Base-by-base conservation (phyloP, 2,113 vertebrate genomes). In the Scomber colias region DNA sequence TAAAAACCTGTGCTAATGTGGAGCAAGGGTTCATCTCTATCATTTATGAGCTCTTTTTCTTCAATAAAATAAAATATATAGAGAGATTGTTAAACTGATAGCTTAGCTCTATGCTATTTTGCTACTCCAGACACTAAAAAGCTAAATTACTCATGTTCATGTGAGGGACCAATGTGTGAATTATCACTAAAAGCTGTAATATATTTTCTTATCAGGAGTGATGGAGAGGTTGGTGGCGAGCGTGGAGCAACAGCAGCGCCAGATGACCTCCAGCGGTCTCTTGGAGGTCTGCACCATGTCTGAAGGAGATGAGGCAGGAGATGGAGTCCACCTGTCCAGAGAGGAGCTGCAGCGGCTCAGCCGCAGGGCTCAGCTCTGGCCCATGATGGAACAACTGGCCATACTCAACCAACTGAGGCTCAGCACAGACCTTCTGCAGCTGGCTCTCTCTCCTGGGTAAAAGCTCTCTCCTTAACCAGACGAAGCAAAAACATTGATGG, bases 321-420 rank as follows among this genome's bases (percentile, higher is more conserved):
- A 80, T 0, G 24, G 54, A 3, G 68, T 12, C 6, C 87, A 85
- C 7, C 67, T 94, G 71, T 82, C 92, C 21, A 69, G 88, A 69
- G 78, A 93, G 56, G 86, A 94, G 80, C 87, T 98, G 69, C 93
- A 90, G 71, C 95, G 95, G 57, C 95, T 99, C 35, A 87, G 90
- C 46, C 95, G 92, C 84, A 88, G 84, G 44, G 91, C 96, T 65
- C 97, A 98, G 79, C 83, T 98, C 55, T 99, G 97, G 98, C 98
- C 98, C 19, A 92, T 93, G 4, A 94, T 97, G 93, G 98, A 99
- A 27, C 90, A 95, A 72, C 73, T 99, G 56, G 95, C 96, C 0
- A 3, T 96, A 0, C 95, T 99, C 21, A 98, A 97, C 95, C 97
- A 97, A 81, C 96, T 98, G 87, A 95, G 95, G 81, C 76, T 99